Conservation (phyloP, 2,797 vertebrate species). For the Melanogrammus aeglefinus region DNA sequence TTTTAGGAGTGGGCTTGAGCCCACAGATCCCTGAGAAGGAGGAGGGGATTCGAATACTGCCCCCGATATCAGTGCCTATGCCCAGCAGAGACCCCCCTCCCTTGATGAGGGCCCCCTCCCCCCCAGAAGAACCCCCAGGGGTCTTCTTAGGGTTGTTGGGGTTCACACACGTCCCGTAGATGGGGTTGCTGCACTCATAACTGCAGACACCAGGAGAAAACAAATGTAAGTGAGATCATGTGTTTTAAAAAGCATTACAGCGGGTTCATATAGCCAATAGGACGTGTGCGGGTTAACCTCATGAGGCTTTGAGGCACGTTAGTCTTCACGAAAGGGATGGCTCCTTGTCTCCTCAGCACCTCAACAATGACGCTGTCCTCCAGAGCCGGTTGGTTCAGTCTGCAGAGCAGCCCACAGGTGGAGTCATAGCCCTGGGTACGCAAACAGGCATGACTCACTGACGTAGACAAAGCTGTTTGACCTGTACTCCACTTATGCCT, state of each 20-base stretch:
- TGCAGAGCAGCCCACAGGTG: conserved; percentile 74
- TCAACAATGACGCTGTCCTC: conserved; percentile 82
- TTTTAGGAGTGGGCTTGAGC: conserved; percentile 73
- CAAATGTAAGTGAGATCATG: neutral
- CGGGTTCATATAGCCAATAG: neutral
- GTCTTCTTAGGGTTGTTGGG: conserved; percentile 80
- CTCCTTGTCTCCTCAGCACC: conserved; percentile 90
- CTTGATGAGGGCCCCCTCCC: conserved; percentile 77
- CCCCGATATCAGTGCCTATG: conserved; percentile 70
- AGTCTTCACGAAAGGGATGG: conserved; percentile 90
- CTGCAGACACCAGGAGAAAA: conserved; percentile 55
- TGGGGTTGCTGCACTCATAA: conserved; percentile 86
- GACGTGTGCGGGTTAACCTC: conserved; percentile 60
- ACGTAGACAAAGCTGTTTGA: neutral
- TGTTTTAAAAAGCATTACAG: neutral
- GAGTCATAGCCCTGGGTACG: conserved; percentile 75
- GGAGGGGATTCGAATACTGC: conserved; percentile 77
- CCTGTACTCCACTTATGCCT: neutral
- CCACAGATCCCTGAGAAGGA: conserved; percentile 80
- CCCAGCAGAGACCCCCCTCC: conserved; percentile 80
- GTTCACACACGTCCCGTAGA: conserved; percentile 83
- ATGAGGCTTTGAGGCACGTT: conserved; percentile 86
- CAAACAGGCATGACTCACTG: neutral
- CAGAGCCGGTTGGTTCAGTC: conserved; percentile 68
- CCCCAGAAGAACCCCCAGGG: conserved; percentile 83